Percentiles rank a stretch among this genome's conserved stretches.
Evolutionary conservation across 2,113 vertebrate genomes (phyloP).

Genomic region (Hipposideros armiger): DNA sequence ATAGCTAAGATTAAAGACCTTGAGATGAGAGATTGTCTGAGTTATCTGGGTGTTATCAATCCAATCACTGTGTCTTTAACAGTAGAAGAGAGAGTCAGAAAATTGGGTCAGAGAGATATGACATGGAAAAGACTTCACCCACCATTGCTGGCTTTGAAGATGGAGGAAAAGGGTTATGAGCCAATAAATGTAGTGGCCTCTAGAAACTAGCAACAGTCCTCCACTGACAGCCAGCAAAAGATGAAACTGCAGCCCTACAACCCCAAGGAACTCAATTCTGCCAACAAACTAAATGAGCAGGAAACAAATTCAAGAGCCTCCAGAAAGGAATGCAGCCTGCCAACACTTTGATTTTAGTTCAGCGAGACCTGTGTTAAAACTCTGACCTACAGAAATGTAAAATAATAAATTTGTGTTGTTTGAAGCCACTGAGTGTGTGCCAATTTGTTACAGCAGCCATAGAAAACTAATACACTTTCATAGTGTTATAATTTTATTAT

Average conservation of each 20-base stretch:
- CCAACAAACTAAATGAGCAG: neutral
- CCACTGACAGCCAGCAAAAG: neutral
- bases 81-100: neutral
- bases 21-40: neutral
- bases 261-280: neutral
- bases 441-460: neutral
- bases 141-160: neutral
- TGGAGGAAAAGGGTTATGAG: neutral
- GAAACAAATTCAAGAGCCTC: neutral
- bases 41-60: neutral
- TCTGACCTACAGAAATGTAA: neutral
- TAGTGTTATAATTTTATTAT: neutral
- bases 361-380: neutral
- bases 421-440: neutral
- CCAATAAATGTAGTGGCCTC: neutral
- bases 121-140: neutral
- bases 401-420: neutral
- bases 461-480: neutral
- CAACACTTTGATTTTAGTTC: neutral
- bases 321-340: neutral
- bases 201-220: neutral
- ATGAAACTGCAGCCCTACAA: neutral
- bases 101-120: neutral
- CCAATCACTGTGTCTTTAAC: neutral
- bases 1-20: neutral